A percentile compares a stretch with the other conserved stretches of the same genome.
Conservation (phyloP, 2,888 invertebrate genomes). For the Neocrepidodera transversa region DNA sequence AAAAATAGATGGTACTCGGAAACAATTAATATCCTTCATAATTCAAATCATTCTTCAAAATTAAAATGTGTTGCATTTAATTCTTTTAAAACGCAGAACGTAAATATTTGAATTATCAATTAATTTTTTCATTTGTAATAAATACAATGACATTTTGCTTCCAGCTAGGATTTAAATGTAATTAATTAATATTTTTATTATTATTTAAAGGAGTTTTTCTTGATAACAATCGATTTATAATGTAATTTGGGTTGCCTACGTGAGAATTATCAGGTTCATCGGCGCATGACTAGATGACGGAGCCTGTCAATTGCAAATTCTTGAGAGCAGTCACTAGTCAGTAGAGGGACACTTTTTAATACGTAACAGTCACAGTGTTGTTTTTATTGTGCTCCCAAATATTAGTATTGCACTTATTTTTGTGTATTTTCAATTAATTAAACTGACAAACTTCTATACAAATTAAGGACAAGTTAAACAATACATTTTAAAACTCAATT, state of each 20-base stretch:
- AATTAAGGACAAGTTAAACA: slow-evolving; percentile 15
- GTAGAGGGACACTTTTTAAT: slow-evolving; percentile 36
- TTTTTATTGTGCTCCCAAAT: slow-evolving; percentile 40
- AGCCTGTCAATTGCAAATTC: slow-evolving; percentile 39
- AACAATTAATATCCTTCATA: too few species aligned
- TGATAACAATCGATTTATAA: slow-evolving; percentile 4
- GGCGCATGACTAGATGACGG: slow-evolving; percentile 33
- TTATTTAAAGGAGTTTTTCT: too few species aligned
- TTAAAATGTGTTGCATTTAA: too few species aligned
- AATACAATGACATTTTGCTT: too few species aligned
- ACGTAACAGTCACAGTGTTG: slow-evolving; percentile 39
- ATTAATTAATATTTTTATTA: too few species aligned
- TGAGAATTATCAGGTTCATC: slow-evolving; percentile 11
- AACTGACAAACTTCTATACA: slow-evolving; percentile 9
- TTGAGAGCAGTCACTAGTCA: slow-evolving; percentile 27
- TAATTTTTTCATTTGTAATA: too few species aligned
- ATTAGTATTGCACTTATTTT: slow-evolving; percentile 31
- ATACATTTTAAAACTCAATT: slow-evolving; percentile 9
- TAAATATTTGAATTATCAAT: too few species aligned
- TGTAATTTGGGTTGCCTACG: slow-evolving; percentile 28
- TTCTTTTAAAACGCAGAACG: too few species aligned
- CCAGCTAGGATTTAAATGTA: too few species aligned
- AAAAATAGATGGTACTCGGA: too few species aligned
- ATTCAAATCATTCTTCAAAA: too few species aligned
- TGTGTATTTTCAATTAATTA: slow-evolving; percentile 36